Conservation (phyloP, 2,797 vertebrate genomes). For the Sitta carolinensis region DNA sequence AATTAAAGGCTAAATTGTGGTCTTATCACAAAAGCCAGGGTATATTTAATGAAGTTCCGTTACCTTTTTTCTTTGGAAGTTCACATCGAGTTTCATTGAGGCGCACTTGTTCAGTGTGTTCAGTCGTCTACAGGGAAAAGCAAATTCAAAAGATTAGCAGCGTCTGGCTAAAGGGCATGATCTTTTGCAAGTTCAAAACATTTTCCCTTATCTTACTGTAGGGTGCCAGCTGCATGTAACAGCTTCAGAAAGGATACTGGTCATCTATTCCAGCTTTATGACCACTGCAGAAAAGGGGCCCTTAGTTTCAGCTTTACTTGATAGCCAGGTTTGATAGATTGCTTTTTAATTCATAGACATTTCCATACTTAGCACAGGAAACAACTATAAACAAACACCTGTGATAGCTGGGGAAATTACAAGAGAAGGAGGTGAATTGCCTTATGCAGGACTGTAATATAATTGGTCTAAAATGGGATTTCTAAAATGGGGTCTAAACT, state of each 20-base stretch:
- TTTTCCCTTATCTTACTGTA: conserved; percentile 20
- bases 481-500: background rate
- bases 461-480: background rate
- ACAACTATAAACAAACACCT: background rate
- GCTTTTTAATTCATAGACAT: background rate
- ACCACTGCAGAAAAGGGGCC: background rate
- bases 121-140: conserved; percentile 87
- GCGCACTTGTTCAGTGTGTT: conserved; percentile 98
- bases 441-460: background rate
- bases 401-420: background rate
- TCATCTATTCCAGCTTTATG: background rate
- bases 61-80: conserved; percentile 97
- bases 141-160: conserved; percentile 62
- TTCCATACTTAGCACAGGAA: background rate
- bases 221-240: background rate
- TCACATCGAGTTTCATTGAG: conserved; percentile 99
- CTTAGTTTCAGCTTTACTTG: background rate
- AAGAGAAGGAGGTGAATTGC: background rate
- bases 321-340: background rate
- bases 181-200: conserved; percentile 16
- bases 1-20: background rate
- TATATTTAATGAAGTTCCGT: conserved; percentile 52
- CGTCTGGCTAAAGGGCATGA: conserved; percentile 18
- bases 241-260: background rate
- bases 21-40: background rate